Evolutionary conservation across 2,113 vertebrate genomes (phyloP), one percentile per base, ranked within the genome.

Genomic region (Melanostigma gelatinosum): DNA sequence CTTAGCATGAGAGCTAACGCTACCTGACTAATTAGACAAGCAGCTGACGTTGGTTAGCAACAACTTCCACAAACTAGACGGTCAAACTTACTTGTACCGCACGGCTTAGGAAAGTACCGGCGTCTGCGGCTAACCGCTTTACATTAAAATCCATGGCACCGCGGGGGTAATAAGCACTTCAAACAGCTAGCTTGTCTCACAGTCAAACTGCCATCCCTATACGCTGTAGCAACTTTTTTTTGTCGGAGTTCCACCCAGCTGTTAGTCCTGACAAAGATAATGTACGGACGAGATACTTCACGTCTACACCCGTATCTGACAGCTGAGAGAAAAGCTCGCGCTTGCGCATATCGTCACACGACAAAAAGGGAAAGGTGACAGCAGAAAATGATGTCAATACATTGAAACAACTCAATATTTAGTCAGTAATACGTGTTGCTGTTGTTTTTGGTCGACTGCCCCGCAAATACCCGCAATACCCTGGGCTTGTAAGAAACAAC

Each of bases 81-180:
- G 10, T 20, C 27, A 36, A 72, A 91, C 91, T 88, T 94, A 99
- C 97, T 96, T 99, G 97, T 24, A 99, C 97, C 0, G 97, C 97
- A 2, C 97, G 97, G 82, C 96, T 98, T 60, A 99, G 92, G 85
- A 99, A 98, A n/a, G 97, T 98, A 61, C 97, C 97, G 32, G 97
- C 97, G 85, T 97, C 97, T 4, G 97, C 97, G 57, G 97, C 97
- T n/a, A 98, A 83, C 78, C 97, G 96, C 89, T 98, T 99, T 9
- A 99, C 96, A 32, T 96, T 98, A 91, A 98, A 99, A 77, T 99
- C 97, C 97, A 99, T 98, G 88, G 18, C 86, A 32, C 58, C 8
- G 91, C 89, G 82, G 90, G 27, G 22, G 22, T 16, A 54, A 62
- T 22, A 15, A 38, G 46, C 58, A 38, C 68, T 38, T 52, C 7